phyloP scores from a whole-genome alignment of 2,797 vertebrate species.

The Sebastolobus altivelis region DNA sequence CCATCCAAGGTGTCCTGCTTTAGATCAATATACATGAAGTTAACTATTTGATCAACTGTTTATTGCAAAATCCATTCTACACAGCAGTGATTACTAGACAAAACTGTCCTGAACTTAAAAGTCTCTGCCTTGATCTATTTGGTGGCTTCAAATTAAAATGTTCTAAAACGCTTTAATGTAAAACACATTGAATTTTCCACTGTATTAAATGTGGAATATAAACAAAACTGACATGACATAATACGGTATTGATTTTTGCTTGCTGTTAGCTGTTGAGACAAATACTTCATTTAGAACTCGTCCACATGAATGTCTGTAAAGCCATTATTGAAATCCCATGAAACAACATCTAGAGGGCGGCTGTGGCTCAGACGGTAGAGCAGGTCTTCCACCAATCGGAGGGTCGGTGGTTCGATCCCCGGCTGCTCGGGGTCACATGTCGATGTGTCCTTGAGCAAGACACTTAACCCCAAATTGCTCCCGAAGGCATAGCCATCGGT shows the following conservation, averaged over 20 bases:
- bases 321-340: neutral
- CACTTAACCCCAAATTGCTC: too few relatives aligned
- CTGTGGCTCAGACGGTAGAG: too few relatives aligned
- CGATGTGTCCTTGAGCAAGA: too few relatives aligned
- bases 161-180: neutral
- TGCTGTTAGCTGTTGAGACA: neutral
- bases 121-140: neutral
- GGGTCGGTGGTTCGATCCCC: too few relatives aligned
- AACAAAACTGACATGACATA: constrained; percentile 17
- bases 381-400: too few relatives aligned
- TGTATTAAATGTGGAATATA: neutral
- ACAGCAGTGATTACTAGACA: neutral
- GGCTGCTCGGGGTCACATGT: too few relatives aligned
- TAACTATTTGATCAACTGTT: constrained; percentile 30
- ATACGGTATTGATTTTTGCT: constrained; percentile 22
- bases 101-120: constrained; percentile 6
- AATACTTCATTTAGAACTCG: neutral
- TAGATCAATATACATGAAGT: constrained; percentile 1
- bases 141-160: neutral
- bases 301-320: neutral
- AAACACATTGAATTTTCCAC: neutral
- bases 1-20: neutral
- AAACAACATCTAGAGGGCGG: neutral
- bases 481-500: too few relatives aligned
- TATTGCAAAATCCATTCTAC: constrained; percentile 21